A percentile compares a stretch with the other conserved stretches of the same genome.
phyloP scores from a whole-genome alignment of 1,140 invertebrate genomes.

The Adoxophyes honmai region DNA sequence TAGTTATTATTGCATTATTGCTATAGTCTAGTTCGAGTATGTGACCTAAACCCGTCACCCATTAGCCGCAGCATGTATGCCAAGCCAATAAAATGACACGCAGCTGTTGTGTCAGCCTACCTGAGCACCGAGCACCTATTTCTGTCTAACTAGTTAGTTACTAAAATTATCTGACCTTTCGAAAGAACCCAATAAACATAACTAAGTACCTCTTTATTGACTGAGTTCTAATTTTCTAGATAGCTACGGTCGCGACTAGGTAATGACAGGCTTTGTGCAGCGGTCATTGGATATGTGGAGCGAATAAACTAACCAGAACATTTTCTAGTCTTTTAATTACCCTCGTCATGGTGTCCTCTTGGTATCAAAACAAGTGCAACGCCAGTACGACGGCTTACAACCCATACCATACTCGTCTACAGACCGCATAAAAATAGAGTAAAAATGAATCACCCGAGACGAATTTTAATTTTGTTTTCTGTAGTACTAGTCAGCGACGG shows the following conservation, averaged over 20 bases:
- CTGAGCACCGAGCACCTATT: neutral
- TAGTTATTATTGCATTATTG: slow-evolving; percentile 3
- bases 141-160: neutral
- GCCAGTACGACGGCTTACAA: slow-evolving; percentile 24
- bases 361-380: slow-evolving; percentile 29
- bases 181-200: neutral
- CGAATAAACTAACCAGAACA: slow-evolving; percentile 47
- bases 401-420: neutral
- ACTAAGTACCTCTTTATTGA: neutral
- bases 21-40: neutral
- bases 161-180: neutral
- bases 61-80: slow-evolving; percentile 7
- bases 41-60: slow-evolving; percentile 45
- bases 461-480: slow-evolving; percentile 12
- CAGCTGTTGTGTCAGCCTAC: neutral
- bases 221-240: neutral
- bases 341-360: slow-evolving; percentile 40
- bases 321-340: slow-evolving; percentile 61
- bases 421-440: too few relatives aligned
- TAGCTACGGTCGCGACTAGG: neutral
- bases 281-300: slow-evolving; percentile 31
- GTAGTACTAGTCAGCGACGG: slow-evolving; percentile 13
- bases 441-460: slow-evolving; percentile 18
- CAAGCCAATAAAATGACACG: slow-evolving; percentile 7
- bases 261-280: neutral